A percentile compares a stretch with the other conserved stretches of the same genome.
Evolutionary conservation across 2,888 invertebrate species (phyloP).

Genomic region (Biston stratarius): DNA sequence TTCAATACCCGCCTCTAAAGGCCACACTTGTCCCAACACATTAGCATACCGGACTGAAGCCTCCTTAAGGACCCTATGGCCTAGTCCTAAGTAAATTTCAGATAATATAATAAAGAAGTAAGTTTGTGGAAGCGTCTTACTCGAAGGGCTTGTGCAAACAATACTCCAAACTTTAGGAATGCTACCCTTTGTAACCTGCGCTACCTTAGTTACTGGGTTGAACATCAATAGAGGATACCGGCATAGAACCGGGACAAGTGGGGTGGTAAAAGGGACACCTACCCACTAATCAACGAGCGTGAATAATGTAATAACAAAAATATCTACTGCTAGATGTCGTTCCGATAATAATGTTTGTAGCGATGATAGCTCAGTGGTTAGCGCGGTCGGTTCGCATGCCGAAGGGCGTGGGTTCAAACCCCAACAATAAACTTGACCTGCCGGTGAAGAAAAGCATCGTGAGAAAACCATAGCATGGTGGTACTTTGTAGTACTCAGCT

Average conservation of each 20-base stretch:
- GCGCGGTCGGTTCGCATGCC: too few relatives aligned
- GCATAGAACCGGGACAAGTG: background rate
- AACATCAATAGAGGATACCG: background rate
- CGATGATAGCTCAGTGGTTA: too few relatives aligned
- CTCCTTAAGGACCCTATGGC: constrained; percentile 19
- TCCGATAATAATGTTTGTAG: too few relatives aligned
- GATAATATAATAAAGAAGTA: constrained; percentile 29
- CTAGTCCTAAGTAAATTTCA: constrained; percentile 34
- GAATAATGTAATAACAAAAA: too few relatives aligned
- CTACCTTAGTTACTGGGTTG: constrained; percentile 2
- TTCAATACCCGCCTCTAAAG: constrained; percentile 17
- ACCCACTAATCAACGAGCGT: background rate
- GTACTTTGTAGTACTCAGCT: too few relatives aligned
- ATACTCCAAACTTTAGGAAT: constrained; percentile 9
- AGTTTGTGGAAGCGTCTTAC: constrained; percentile 11
- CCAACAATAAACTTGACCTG: too few relatives aligned
- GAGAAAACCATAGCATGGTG: too few relatives aligned
- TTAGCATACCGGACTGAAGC: constrained; percentile 34
- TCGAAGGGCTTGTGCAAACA: constrained; percentile 5
- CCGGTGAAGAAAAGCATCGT: too few relatives aligned
- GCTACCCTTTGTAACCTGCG: constrained; percentile 8
- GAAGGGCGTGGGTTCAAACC: too few relatives aligned
- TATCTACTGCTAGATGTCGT: too few relatives aligned
- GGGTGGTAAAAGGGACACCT: too few relatives aligned
- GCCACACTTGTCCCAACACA: constrained; percentile 31